Conservation (phyloP, 2,113 vertebrate genomes). For the Panthera uncia region DNA sequence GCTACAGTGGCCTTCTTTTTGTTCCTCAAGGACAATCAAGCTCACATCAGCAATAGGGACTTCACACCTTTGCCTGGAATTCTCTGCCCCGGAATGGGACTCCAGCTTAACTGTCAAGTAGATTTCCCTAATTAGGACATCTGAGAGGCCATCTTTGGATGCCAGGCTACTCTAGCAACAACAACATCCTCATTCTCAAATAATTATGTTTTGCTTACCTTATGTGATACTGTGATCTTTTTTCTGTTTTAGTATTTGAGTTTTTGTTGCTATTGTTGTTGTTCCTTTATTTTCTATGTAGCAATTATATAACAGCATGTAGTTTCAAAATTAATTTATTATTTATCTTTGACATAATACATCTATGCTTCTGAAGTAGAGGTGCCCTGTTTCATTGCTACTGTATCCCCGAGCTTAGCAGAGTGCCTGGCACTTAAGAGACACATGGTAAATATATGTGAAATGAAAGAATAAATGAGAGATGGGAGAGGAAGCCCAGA, state of each 20-base stretch:
- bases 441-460: background rate
- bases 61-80: background rate
- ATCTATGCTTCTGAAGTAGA: background rate
- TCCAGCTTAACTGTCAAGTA: background rate
- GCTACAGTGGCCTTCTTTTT: background rate
- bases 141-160: background rate
- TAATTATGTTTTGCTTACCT: background rate
- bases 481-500: background rate
- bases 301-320: background rate
- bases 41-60: background rate
- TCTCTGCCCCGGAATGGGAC: background rate
- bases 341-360: background rate
- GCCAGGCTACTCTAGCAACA: background rate
- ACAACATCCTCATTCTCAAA: background rate
- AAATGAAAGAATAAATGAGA: slow-evolving; percentile 2
- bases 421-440: background rate
- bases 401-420: background rate
- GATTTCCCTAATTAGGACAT: background rate
- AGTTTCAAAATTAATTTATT: background rate
- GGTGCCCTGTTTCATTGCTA: background rate
- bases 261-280: background rate
- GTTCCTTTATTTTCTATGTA: background rate
- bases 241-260: background rate
- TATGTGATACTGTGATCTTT: background rate
- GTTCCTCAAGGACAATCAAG: background rate